Conservation (phyloP, 2,113 vertebrate species). For the Ascaphus truei region DNA sequence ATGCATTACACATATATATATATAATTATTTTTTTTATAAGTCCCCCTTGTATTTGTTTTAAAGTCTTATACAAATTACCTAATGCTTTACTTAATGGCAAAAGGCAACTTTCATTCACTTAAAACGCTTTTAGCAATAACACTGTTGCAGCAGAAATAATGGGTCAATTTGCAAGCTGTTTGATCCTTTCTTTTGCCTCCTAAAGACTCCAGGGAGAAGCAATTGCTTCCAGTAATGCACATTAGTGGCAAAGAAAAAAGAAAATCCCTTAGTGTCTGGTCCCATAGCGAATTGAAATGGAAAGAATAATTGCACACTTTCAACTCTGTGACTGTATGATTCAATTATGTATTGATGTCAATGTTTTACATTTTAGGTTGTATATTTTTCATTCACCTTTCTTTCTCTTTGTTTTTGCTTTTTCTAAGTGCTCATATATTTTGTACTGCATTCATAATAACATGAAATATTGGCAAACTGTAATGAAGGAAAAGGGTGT, state of each 20-base stretch:
- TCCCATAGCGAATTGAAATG: conserved; percentile 45
- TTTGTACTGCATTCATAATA: conserved; percentile 15
- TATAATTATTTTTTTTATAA: conserved; percentile 24
- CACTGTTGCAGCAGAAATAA: conserved; percentile 42
- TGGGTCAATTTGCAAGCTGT: conserved; percentile 50
- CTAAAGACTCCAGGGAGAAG: conserved; percentile 47
- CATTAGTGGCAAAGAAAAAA: conserved; percentile 46
- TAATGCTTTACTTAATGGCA: conserved; percentile 48
- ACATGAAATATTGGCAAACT: conserved; percentile 3
- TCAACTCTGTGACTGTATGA: conserved; percentile 32
- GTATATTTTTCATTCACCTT: conserved; percentile 20
- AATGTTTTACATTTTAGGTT: conserved; percentile 30
- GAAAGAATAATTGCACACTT: conserved; percentile 45
- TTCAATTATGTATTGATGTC: conserved; percentile 34
- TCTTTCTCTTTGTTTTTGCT: neutral
- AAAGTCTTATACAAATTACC: conserved; percentile 47
- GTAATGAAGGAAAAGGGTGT: neutral
- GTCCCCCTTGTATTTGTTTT: conserved; percentile 50
- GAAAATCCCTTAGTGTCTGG: conserved; percentile 43
- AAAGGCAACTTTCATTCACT: conserved; percentile 45
- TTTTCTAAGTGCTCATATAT: neutral
- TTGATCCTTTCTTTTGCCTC: conserved; percentile 52
- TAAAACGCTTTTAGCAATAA: conserved; percentile 46
- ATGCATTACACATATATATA: neutral
- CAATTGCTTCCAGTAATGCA: conserved; percentile 48